Evolutionary conservation across 2,888 invertebrate genomes (phyloP), one percentile per base, ranked within the genome.

Genomic region (Dryococelus australis): DNA sequence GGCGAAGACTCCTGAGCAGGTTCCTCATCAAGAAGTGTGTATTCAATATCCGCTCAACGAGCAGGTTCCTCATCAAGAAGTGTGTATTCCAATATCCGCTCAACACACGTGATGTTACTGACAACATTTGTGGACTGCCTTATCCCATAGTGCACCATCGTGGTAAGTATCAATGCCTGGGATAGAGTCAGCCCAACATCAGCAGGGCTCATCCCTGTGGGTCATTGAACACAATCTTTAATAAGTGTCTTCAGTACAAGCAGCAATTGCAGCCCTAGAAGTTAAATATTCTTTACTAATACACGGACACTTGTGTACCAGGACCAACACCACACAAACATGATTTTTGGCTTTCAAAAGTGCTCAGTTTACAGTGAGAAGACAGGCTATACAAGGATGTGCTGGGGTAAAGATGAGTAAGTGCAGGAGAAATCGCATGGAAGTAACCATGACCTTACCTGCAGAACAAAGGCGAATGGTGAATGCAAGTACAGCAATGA

Each of bases 31-130:
- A 9, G 47, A 9, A 12, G 6, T 47, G 20, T n/a, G 65, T 65
- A 65, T 16, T 16, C 16, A 16, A 16, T 24, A 16, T 5, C 0
- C 95, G 95, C 28, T 94, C 95, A 28, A 95, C n/a, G 93, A 0
- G 94, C 93, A 0, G 95, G 94, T 51, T 98, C 97, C 84, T 95
- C 94, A 0, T 96, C 95, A 43, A 98, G 92, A 27, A 95, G 93
- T 0, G 96, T 95, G 92, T 97, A 98, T 91, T 97, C 96, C 35
- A 96, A 92, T 5, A 98, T 95, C 85, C 98, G 93, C 91, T 98
- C 98, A 0, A 98, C 97, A 86, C 96, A 95, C 9, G 96, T 96
- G 96, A 96, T 96, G 90, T 96, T 95, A n/a, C 95, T 95, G 86
- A 96, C 93, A 43, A 95, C 95, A 91, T 97, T 97, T 0, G 97